Base-by-base conservation (phyloP, 2,888 invertebrate species). In the Mesorhabditis spiculigera region DNA sequence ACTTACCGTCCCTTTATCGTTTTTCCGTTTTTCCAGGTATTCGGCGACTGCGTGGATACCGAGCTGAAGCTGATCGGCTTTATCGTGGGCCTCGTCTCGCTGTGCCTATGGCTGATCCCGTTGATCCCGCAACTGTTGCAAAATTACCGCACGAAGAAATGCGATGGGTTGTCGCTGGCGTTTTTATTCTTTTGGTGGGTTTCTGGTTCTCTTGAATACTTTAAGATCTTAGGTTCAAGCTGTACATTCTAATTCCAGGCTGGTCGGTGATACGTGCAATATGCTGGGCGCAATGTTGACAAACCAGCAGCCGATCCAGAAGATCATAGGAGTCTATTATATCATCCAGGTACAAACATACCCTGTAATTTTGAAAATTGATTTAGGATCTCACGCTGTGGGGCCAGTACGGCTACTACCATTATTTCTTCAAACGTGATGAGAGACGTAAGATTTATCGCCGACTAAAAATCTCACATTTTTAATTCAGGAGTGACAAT, bases 41-140 rank as follows among this genome's bases (percentile, higher is more conserved):
- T 81, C 73, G 69, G 76, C 4, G 81, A 81, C 62, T 81, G 81
- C 65, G 81, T 81, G 16, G 81, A 81, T 68, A 81, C 79, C 0
- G 75, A 81, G 28, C 86, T 87, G 88, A 66, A 88, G 89, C 45
- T 86, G 91, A 73, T 76, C 78, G 68, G 87, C 89, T 13, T 90
- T 89, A 71, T 91, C 91, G 78, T 78, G 43, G 83, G 83, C 6
- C 66, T 83, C 41, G 70, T 83, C 43, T 83, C 83, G 0, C 75
- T 83, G 5, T 66, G 77, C 1, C 75, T 82, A 8, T 83, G 83
- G 83, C 71, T 83, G n/a, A 73, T 82, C 44, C 82, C 82, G 8
- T 68, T 86, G 6, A 77, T 86, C 68, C 86, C 86, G 2, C 86
- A 86, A 68, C 73, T 86, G 10, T 82, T 78, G 71, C 84, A 85